A percentile compares a stretch with the other conserved stretches of the same genome.
Evolutionary conservation across 2,888 invertebrate species (phyloP).

Genomic region (Flexamia atlantica): DNA sequence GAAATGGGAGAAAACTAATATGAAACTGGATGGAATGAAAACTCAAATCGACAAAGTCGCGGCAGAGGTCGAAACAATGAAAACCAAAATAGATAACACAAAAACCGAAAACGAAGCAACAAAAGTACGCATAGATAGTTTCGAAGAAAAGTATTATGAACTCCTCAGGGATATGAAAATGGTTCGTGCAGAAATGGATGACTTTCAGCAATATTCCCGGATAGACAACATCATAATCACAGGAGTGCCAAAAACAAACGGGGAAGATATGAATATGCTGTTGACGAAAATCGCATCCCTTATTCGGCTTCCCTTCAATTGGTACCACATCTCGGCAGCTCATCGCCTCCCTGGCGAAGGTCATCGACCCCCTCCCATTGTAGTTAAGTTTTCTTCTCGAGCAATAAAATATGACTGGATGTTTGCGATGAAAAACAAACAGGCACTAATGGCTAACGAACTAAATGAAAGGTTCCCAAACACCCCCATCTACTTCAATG

Average conservation of each 20-base stretch:
- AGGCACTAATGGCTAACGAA: background rate
- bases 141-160: background rate
- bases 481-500: background rate
- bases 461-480: background rate
- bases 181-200: background rate
- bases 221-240: background rate
- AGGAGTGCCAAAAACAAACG: background rate
- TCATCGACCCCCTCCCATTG: background rate
- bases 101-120: background rate
- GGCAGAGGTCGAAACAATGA: background rate
- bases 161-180: background rate
- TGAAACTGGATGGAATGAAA: background rate
- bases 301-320: background rate
- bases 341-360: background rate
- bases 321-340: background rate
- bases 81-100: background rate
- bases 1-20: background rate
- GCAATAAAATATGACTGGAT: slow-evolving; percentile 5
- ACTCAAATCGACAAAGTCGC: background rate
- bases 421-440: background rate
- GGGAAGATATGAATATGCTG: background rate
- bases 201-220: background rate
- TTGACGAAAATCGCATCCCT: background rate
- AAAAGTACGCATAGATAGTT: background rate
- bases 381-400: background rate